Evolutionary conservation across 2,113 vertebrate species (phyloP).

Genomic region (Neotragus pygmaeus): DNA sequence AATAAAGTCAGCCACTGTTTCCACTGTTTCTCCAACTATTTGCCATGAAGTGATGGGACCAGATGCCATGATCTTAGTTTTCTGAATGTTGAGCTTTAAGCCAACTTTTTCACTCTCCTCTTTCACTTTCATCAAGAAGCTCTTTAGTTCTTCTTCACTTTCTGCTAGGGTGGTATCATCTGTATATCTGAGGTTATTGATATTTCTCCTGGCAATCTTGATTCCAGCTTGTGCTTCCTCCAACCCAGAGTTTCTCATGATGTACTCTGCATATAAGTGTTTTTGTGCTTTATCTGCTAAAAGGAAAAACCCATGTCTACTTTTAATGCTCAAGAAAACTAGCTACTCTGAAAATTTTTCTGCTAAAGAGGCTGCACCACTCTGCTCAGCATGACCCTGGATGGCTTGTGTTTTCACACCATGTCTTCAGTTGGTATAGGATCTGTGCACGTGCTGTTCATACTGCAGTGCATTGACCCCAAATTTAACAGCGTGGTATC

Average conservation of each 20-base stretch:
- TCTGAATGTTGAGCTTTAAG: background rate
- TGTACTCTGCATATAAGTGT: background rate
- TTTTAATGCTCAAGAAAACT: background rate
- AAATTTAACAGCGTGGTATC: rapidly evolving
- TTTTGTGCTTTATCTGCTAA: background rate
- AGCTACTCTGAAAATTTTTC: background rate
- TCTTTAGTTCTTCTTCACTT: background rate
- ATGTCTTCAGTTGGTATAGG: no score
- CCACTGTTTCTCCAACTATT: background rate
- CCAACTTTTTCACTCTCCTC: background rate
- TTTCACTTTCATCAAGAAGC: background rate
- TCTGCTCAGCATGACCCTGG: rapidly evolving
- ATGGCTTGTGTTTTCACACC: background rate
- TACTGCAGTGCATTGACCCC: background rate
- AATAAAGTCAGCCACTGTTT: background rate
- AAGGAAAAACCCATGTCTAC: background rate
- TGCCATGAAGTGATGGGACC: background rate
- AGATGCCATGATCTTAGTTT: background rate
- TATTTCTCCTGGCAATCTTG: background rate
- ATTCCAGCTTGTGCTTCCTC: background rate
- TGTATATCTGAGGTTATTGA: background rate
- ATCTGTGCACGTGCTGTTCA: rapidly evolving
- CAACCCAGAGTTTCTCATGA: background rate
- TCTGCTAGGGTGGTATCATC: background rate
- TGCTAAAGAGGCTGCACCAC: rapidly evolving